Evolutionary conservation across 2,113 vertebrate genomes (phyloP), one percentile per base, ranked within the genome.

Genomic region (Phylloscopus trochilus): DNA sequence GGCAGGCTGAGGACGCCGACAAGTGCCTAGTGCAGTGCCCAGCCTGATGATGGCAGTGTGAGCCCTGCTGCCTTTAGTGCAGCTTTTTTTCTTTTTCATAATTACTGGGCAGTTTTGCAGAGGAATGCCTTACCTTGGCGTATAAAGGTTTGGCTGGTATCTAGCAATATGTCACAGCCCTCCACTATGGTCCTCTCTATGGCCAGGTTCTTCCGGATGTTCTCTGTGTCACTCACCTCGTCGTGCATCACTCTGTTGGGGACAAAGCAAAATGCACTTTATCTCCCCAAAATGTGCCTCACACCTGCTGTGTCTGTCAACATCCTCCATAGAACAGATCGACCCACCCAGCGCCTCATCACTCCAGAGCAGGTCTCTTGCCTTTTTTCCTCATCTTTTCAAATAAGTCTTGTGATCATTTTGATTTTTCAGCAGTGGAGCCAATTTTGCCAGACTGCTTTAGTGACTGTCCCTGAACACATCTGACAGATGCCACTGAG

Each of bases 101-200:
- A 13, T 11, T 35, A 10, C 2, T 2, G 56, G 22, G 27, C 4
- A 62, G 17, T 10, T 77, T 10, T 18, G 35, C 47, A 46, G 37
- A 69, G 69, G 9, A 58, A 68, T 16, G 59, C 82, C 98, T 98
- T 96, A 99, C 99, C 99, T 98, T 99, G 99, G 74, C 99, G 98
- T 95, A 99, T 98, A 53, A 99, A 99, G 35, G 99, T 99, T 81
- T 99, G 99, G 92, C 99, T 99, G 91, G 99, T 99, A 74, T 99
- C 99, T 92, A 99, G 97, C 89, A 99, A 94, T 87, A 99, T 99
- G 96, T 99, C 99, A 92, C 99, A 99, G 66, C 99, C 99, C 91
- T 99, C 99, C 47, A 99, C 99, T 35, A 99, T 99, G 96, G 99
- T 99, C 96, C 99, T 98, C 95, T 99, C 99, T 77, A 99, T 99